Evolutionary conservation across 2,797 vertebrate species (phyloP), one percentile per base, ranked within the genome.

Genomic region (Taenioides sp.): DNA sequence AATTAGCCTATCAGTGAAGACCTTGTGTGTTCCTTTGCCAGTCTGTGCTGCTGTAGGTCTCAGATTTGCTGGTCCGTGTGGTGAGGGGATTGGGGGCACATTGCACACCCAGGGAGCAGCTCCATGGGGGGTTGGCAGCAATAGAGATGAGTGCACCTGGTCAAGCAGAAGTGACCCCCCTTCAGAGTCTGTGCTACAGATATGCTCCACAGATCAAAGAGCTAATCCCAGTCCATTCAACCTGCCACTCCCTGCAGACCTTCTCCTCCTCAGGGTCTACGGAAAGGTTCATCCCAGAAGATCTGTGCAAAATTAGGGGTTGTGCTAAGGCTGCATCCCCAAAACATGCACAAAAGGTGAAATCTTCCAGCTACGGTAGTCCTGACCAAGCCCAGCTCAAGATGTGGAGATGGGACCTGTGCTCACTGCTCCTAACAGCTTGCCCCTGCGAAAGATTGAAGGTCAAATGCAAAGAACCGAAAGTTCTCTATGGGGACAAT

Each of bases 161-260:
- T 73, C 80, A 70, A 81, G 49, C 65, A 66, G 74, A 74, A 74
- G 57, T 69, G 78, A 86, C 80, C 71, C 81, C 80, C 78, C 70
- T 78, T 69, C 68, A 75, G 63, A 71, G 64, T 77, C 74, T 50
- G 65, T 71, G 70, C 66, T 78, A 80, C 74, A 69, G 85, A 87
- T 86, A 86, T 22, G 87, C 76, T 90, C 86, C 89, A 71, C 57
- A 81, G 90, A 93, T 92, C 88, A 93, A 92, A 91, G 87, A 58
- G 67, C 62, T 84, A 88, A 92, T 90, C 86, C 81, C 80, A 63
- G 64, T 71, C 75, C 80, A 77, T 75, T 80, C 73, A 69, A 67
- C 72, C 67, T 47, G 34, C 40, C 66, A 34, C 65, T 75, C 77
- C 74, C 75, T 64, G 65, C 65, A 50, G 6, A 12, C 76, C 78